Evolutionary conservation across 1,140 invertebrate genomes (phyloP).

Genomic region (Chionoecetes opilio): DNA sequence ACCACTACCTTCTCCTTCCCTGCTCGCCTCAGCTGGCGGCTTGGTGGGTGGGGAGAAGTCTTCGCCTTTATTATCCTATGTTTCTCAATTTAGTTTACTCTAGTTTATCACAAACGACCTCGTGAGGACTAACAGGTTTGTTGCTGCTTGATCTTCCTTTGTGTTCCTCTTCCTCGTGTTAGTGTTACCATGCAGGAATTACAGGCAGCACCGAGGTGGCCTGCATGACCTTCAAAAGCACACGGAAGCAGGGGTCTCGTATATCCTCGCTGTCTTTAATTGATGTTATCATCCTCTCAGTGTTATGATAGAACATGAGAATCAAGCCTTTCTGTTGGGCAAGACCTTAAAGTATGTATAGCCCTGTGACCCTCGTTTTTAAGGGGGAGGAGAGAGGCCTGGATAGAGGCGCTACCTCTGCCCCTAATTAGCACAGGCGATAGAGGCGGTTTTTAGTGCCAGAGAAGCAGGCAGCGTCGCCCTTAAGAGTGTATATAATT

Average conservation of each 20-base stretch:
- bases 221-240: background rate
- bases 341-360: slow-evolving; percentile 14
- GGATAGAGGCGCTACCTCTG: background rate
- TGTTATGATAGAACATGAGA: slow-evolving; percentile 20
- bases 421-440: background rate
- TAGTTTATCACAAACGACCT: too few relatives aligned
- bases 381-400: background rate
- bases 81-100: too few relatives aligned
- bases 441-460: background rate
- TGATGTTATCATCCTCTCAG: background rate
- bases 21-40: background rate
- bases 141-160: too few relatives aligned
- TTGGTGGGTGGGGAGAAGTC: too few relatives aligned
- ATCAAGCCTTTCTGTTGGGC: background rate
- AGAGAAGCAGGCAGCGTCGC: background rate
- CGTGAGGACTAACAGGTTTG: too few relatives aligned
- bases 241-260: background rate
- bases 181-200: background rate
- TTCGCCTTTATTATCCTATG: too few relatives aligned
- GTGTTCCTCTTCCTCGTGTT: background rate
- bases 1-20: background rate
- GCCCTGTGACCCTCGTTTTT: background rate
- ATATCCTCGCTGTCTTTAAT: background rate
- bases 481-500: slow-evolving; percentile 51
- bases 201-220: background rate